phyloP scores from a whole-genome alignment of 2,888 invertebrate species.

The Hirudinaria manillensis region DNA sequence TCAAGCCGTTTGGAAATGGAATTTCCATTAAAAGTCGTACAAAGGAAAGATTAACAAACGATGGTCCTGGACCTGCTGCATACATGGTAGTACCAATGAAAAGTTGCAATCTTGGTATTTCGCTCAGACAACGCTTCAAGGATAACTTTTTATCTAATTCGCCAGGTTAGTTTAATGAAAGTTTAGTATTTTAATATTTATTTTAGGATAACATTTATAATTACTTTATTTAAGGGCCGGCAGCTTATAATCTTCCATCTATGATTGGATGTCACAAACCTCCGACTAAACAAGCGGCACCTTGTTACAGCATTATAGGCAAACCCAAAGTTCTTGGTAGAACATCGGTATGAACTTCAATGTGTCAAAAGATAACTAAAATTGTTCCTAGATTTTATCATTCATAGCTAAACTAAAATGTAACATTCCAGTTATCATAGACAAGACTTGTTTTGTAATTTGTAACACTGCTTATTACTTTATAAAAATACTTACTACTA shows the following conservation, averaged over 20 bases:
- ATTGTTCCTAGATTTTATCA: no score
- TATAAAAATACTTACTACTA: no score
- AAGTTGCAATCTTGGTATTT: slow-evolving; percentile 14
- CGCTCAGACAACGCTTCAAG: not conserved
- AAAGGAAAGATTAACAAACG: not conserved
- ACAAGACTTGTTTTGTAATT: no score
- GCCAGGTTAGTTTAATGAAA: not conserved
- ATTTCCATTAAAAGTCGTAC: not conserved
- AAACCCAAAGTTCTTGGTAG: not conserved
- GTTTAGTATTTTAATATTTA: not conserved
- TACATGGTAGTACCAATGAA: slow-evolving; percentile 1
- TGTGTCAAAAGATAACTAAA: no score
- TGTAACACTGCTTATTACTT: no score
- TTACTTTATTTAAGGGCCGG: slow-evolving; percentile 14
- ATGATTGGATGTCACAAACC: slow-evolving; percentile 22
- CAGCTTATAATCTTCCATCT: slow-evolving; percentile 23
- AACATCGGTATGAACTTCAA: not conserved
- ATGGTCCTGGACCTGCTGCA: slow-evolving; percentile 17
- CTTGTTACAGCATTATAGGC: slow-evolving; percentile 12
- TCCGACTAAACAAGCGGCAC: not conserved
- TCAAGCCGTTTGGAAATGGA: not conserved
- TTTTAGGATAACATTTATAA: not conserved
- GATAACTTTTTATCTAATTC: not conserved
- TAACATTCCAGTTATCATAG: no score
- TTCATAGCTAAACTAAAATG: no score